Conservation (phyloP, 2,797 vertebrate genomes). For the Danio choprae region DNA sequence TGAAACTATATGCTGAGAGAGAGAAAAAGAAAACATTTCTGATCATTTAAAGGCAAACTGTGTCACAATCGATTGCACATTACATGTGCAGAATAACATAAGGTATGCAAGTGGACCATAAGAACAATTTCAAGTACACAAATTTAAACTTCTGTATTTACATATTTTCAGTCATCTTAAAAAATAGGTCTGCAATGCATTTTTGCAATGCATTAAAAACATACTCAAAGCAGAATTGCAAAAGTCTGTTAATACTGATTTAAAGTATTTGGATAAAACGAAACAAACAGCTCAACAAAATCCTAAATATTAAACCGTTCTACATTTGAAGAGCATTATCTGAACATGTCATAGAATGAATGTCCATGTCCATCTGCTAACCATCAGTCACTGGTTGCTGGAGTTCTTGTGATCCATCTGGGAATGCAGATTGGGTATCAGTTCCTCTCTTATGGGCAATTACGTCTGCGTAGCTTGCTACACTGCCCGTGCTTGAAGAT, state of each 20-base stretch:
- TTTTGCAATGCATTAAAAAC: conserved; percentile 11
- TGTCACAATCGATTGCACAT: conserved; percentile 19
- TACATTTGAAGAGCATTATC: neutral
- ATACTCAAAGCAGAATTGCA: conserved; percentile 22
- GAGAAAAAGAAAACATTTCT: neutral
- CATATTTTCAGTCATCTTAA: conserved; percentile 19
- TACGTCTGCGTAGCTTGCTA: conserved; percentile 61
- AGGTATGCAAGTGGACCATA: conserved; percentile 23
- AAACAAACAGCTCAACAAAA: neutral
- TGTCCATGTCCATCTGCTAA: conserved; percentile 24
- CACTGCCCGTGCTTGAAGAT: conserved; percentile 72
- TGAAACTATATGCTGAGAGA: neutral
- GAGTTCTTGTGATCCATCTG: conserved; percentile 31
- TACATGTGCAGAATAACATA: conserved; percentile 22
- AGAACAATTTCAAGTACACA: conserved; percentile 28
- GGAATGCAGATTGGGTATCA: conserved; percentile 4
- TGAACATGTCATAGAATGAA: conserved; percentile 11
- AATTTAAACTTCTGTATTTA: conserved; percentile 24
- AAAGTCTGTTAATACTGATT: conserved; percentile 44
- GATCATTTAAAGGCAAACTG: conserved; percentile 38
- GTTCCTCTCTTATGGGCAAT: conserved; percentile 38
- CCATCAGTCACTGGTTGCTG: conserved; percentile 22
- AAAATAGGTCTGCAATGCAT: conserved; percentile 32
- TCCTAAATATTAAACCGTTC: neutral
- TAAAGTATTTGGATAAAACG: neutral